Conservation (phyloP, 2,888 invertebrate species). For the Acronicta aceris region DNA sequence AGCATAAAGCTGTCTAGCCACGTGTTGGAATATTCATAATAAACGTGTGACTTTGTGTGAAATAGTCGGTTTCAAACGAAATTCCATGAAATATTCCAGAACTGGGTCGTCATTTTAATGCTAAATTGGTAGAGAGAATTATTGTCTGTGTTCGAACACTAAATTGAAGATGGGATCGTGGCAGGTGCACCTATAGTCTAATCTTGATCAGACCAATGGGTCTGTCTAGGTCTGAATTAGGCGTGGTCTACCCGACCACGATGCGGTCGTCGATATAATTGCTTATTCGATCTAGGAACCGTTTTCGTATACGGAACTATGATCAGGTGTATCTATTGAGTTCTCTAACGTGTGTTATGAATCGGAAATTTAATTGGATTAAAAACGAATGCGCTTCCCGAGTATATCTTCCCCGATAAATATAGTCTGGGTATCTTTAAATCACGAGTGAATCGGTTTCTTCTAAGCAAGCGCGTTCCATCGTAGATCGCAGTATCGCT, state of each 20-base stretch:
- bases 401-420: no score
- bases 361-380: conserved; percentile 5
- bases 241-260: conserved; percentile 28
- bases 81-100: background rate
- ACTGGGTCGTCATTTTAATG: conserved; percentile 1
- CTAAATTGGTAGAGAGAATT: conserved; percentile 8
- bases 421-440: no score
- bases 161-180: conserved; percentile 21
- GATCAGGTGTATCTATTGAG: conserved; percentile 13
- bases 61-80: no score
- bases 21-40: no score
- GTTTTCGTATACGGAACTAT: conserved; percentile 26
- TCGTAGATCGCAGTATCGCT: no score
- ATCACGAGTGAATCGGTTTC: no score
- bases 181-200: conserved; percentile 19
- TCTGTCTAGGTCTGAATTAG: conserved; percentile 31
- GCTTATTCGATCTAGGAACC: conserved; percentile 20
- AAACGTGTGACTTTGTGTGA: no score
- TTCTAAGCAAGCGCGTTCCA: no score
- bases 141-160: conserved; percentile 1
- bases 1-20: no score
- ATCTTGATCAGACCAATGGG: conserved; percentile 34
- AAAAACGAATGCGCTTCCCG: background rate
- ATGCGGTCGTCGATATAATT: conserved; percentile 36
- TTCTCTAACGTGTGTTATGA: conserved; percentile 1